These are phyloP conservation scores for Drosophila serrata DNA, from an alignment of 1,140 invertebrate genomes.

Conservation along the genomic window DNA sequence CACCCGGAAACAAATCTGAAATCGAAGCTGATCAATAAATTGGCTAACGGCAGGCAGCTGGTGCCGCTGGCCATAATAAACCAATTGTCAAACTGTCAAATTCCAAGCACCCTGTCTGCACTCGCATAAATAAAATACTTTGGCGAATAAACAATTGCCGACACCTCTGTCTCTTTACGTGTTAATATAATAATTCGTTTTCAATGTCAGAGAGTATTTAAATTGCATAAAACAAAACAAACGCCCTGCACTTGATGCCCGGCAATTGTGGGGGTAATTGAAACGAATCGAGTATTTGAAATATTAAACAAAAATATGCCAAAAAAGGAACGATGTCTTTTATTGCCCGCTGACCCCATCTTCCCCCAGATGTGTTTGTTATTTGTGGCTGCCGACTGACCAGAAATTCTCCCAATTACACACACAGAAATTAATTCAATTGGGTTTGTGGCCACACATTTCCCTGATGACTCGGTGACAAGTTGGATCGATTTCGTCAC, in stretches of 20 bases:
- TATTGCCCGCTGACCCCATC: constrained; percentile 59
- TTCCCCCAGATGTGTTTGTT: constrained; percentile 11
- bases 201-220: constrained; percentile 62
- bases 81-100: constrained; percentile 74
- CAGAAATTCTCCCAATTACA: constrained; percentile 39
- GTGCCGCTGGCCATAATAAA: constrained; percentile 28
- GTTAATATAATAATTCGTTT: constrained; percentile 61
- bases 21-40: constrained; percentile 59
- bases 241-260: constrained; percentile 58
- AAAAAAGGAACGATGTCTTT: constrained; percentile 54
- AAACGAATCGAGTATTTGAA: constrained; percentile 70
- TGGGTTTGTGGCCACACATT: constrained; percentile 70
- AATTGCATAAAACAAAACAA: constrained; percentile 56
- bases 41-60: constrained; percentile 38
- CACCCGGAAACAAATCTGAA: constrained; percentile 54
- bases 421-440: constrained; percentile 71
- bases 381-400: constrained; percentile 65
- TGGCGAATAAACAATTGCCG: constrained; percentile 32
- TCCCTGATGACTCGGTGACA: constrained; percentile 36
- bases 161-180: constrained; percentile 46
- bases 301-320: constrained; percentile 78
- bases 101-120: constrained; percentile 50
- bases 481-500: constrained; percentile 66
- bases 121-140: constrained; percentile 55
- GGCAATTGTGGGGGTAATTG: constrained; percentile 69